phyloP scores from a whole-genome alignment of 2,113 vertebrate species.

The Rostratula benghalensis region DNA sequence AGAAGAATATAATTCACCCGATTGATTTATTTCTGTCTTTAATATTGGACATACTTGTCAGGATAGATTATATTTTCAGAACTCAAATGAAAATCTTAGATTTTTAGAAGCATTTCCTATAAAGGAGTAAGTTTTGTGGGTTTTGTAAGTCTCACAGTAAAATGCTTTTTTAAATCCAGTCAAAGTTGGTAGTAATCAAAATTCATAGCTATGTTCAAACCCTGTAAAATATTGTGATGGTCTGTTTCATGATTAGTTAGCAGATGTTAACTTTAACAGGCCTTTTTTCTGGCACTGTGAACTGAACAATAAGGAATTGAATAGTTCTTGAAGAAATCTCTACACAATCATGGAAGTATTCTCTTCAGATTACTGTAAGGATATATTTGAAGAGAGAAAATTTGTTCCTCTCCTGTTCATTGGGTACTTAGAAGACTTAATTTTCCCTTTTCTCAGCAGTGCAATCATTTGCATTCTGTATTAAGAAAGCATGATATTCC shows the following conservation, averaged over 20 bases:
- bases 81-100: neutral
- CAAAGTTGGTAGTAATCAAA: conserved; percentile 60
- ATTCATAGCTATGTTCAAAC: conserved; percentile 55
- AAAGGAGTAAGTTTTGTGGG: neutral
- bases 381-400: conserved; percentile 65
- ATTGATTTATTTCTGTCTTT: neutral
- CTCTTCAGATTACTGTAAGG: conserved; percentile 61
- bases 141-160: neutral
- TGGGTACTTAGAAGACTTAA: conserved; percentile 46
- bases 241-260: conserved; percentile 62
- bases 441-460: conserved; percentile 54
- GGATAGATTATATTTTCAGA: neutral
- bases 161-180: conserved; percentile 32
- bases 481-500: conserved; percentile 45
- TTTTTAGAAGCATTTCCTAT: neutral
- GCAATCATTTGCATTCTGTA: conserved; percentile 64
- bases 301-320: conserved; percentile 65
- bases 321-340: conserved; percentile 64
- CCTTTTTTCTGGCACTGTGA: conserved; percentile 43
- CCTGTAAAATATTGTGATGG: conserved; percentile 47
- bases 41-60: neutral
- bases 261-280: conserved; percentile 70
- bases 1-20: neutral
- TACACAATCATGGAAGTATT: conserved; percentile 65
- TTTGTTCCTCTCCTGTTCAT: conserved; percentile 57